Conservation (phyloP, 2,113 vertebrate genomes). For the Cyphomyrus discorhynchus region DNA sequence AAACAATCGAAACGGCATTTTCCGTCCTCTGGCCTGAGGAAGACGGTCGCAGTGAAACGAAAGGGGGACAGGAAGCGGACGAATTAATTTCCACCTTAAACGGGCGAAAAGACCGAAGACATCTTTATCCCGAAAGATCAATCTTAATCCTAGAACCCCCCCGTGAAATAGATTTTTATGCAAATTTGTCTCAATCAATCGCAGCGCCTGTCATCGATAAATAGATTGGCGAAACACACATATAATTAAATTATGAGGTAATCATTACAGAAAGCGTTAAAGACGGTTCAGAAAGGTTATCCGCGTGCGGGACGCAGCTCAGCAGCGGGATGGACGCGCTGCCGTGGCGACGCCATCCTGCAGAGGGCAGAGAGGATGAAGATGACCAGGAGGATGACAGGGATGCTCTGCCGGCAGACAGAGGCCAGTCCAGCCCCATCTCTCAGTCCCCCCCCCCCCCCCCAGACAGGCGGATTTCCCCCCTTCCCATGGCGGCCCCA, state of each 20-base stretch:
- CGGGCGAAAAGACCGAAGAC: slow-evolving; percentile 39
- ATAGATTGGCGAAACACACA: slow-evolving; percentile 43
- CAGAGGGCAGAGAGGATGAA: slow-evolving; percentile 44
- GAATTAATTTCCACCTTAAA: slow-evolving; percentile 51
- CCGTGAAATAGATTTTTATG: slow-evolving; percentile 67
- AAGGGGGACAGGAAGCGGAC: slow-evolving; percentile 39
- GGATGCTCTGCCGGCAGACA: slow-evolving; percentile 62
- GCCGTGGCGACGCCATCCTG: not conserved
- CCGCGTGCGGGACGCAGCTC: slow-evolving; percentile 43
- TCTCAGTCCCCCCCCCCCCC: slow-evolving; percentile 33
- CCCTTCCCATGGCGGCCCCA: slow-evolving; percentile 61
- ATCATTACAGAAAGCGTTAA: slow-evolving; percentile 57
- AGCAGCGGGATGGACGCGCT: slow-evolving; percentile 24
- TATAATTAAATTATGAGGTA: slow-evolving; percentile 59
- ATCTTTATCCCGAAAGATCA: slow-evolving; percentile 52
- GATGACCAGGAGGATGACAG: slow-evolving; percentile 47
- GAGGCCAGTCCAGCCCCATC: slow-evolving; percentile 74
- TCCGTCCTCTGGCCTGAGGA: not conserved
- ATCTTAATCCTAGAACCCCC: slow-evolving; percentile 42
- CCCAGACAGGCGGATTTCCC: slow-evolving; percentile 96
- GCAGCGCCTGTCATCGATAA: slow-evolving; percentile 48
- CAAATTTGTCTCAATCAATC: slow-evolving; percentile 61
- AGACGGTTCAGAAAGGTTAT: slow-evolving; percentile 39
- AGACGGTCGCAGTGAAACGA: not conserved
- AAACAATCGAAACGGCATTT: not conserved